Percentiles rank a stretch among this genome's conserved stretches.
Conservation (phyloP, 1,140 invertebrate genomes). For the Conus ventricosus region DNA sequence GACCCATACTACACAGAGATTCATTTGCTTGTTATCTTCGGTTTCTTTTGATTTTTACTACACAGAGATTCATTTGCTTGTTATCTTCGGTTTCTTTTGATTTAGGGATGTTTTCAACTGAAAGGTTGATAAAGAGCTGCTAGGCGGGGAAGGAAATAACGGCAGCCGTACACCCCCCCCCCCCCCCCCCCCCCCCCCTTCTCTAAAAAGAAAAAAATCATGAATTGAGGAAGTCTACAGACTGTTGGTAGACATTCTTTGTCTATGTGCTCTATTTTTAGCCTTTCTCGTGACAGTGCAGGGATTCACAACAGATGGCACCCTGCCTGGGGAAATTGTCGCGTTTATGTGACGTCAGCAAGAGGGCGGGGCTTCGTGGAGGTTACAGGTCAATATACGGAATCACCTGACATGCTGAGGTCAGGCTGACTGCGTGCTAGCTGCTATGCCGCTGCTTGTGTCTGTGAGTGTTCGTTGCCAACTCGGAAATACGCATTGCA, state of each 20-base stretch:
- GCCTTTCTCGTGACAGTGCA: constrained; percentile 30
- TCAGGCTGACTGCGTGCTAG: neutral
- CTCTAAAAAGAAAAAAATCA: neutral
- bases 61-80: no score
- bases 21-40: no score
- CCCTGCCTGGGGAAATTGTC: constrained; percentile 14
- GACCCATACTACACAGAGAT: no score
- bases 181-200: no score
- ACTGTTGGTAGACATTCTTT: constrained; percentile 27
- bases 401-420: constrained; percentile 8
- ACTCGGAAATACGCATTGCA: neutral
- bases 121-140: no score
- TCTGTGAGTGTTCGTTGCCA: constrained; percentile 1
- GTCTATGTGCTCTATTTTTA: constrained; percentile 31
- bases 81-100: no score
- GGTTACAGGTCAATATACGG: constrained; percentile 3
- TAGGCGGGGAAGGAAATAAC: no score
- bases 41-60: no score
- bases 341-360: constrained; percentile 26
- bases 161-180: no score
- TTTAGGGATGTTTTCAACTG: no score
- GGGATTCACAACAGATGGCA: constrained; percentile 31
- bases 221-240: neutral
- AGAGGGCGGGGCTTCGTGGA: constrained; percentile 21
- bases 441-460: neutral